These are phyloP conservation scores for Seriola quinqueradiata DNA, from an alignment of 2,113 vertebrate genomes.

Conservation along the genomic window DNA sequence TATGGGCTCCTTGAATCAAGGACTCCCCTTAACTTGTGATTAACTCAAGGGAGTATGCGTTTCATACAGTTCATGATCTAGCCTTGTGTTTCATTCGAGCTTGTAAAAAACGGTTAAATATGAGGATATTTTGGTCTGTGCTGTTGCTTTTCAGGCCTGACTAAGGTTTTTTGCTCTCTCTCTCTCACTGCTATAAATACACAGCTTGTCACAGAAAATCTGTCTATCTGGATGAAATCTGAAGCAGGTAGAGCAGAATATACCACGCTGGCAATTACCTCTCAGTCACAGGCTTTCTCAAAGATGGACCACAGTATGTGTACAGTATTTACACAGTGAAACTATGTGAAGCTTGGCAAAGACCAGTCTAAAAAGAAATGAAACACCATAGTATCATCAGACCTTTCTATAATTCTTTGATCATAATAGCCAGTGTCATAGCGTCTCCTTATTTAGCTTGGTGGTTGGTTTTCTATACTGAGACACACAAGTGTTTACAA, in stretches of 20 bases:
- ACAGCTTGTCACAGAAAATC: slow-evolving; percentile 6
- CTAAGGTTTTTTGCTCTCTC: slow-evolving; percentile 2
- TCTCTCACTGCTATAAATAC: slow-evolving; percentile 28
- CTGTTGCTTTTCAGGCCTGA: slow-evolving; percentile 23
- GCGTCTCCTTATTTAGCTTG: neutral
- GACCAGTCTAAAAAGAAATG: neutral
- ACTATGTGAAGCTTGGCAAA: neutral
- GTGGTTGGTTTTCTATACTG: neutral
- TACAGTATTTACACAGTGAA: neutral
- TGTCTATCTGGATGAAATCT: slow-evolving; percentile 38
- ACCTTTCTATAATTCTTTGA: neutral
- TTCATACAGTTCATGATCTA: neutral
- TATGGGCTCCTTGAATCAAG: neutral
- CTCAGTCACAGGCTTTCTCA: slow-evolving; percentile 5
- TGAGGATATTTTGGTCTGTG: neutral
- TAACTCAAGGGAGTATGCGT: neutral
- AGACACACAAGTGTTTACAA: neutral
- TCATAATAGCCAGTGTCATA: neutral
- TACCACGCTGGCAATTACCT: neutral
- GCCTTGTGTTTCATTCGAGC: neutral
- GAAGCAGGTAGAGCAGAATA: slow-evolving; percentile 27
- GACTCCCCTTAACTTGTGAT: neutral
- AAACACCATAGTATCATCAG: neutral
- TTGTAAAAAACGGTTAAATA: neutral
- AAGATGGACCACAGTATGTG: neutral